Evolutionary conservation across 1,140 invertebrate species (phyloP).

Genomic region (Drosophila simulans): DNA sequence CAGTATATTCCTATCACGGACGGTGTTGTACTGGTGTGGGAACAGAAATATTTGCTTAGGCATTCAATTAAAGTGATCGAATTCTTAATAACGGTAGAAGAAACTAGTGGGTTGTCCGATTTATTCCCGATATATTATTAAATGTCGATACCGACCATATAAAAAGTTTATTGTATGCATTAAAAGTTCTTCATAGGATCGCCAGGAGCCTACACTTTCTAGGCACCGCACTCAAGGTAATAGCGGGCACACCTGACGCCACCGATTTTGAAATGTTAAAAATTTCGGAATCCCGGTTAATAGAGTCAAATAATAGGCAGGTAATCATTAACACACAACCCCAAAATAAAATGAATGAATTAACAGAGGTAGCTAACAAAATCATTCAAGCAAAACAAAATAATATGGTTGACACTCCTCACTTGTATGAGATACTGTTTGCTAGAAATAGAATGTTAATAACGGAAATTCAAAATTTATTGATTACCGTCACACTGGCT

Average conservation of each 20-base stretch:
- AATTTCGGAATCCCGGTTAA: too few relatives aligned
- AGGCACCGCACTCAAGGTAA: slow-evolving; percentile 15
- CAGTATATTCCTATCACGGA: too few relatives aligned
- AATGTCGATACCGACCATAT: too few relatives aligned
- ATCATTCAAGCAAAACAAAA: slow-evolving; percentile 8
- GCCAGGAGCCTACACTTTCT: slow-evolving; percentile 1
- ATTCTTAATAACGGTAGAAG: too few relatives aligned
- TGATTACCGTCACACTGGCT: neutral
- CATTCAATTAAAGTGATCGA: too few relatives aligned
- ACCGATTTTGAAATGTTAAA: too few relatives aligned
- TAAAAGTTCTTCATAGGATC: too few relatives aligned
- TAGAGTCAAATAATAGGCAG: slow-evolving; percentile 7
- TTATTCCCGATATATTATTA: too few relatives aligned
- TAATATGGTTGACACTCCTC: slow-evolving; percentile 3
- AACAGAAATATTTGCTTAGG: too few relatives aligned
- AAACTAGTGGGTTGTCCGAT: too few relatives aligned
- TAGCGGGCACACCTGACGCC: neutral
- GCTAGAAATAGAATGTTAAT: slow-evolving; percentile 8
- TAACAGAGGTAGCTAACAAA: slow-evolving; percentile 2
- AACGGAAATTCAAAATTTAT: neutral
- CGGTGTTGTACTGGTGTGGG: too few relatives aligned
- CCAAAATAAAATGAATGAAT: slow-evolving; percentile 10
- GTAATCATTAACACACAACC: slow-evolving; percentile 3
- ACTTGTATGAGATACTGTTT: neutral
- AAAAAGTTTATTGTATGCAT: too few relatives aligned